These are phyloP conservation scores for Pitta sordida DNA, from an alignment of 2,113 vertebrate genomes.

Conservation along the genomic window DNA sequence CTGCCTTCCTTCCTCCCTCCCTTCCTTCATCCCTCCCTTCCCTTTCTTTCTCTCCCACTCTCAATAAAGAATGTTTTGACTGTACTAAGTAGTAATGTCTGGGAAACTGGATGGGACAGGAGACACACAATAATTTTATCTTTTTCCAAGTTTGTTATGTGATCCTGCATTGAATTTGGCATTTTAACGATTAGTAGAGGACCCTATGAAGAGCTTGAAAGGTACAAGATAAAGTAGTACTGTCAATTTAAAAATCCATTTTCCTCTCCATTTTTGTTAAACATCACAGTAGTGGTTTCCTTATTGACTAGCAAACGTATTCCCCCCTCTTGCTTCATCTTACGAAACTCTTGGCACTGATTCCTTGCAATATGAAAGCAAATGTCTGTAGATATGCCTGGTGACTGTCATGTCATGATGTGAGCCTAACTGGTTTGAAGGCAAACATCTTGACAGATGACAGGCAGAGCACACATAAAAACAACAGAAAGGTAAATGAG, in stretches of 20 bases:
- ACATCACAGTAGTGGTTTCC: background rate
- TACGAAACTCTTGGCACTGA: slow-evolving; percentile 10
- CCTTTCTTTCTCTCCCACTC: background rate
- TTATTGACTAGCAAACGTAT: background rate
- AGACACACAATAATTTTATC: background rate
- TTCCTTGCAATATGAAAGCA: background rate
- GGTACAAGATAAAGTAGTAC: background rate
- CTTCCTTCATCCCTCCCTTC: too few relatives aligned
- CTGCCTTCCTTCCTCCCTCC: background rate
- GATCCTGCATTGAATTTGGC: background rate
- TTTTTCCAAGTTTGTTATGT: background rate
- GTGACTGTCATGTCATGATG: background rate
- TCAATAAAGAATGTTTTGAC: background rate
- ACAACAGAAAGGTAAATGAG: background rate
- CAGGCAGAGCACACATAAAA: background rate
- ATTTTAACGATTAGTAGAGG: background rate
- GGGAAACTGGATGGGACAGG: background rate
- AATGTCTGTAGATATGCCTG: background rate
- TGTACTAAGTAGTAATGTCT: background rate
- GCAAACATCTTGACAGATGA: slow-evolving; percentile 19
- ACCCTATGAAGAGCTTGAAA: background rate
- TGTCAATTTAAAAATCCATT: background rate
- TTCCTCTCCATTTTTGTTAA: background rate
- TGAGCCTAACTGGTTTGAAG: background rate
- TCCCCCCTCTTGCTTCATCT: background rate